Percentiles rank a stretch among this genome's conserved stretches.
These are phyloP conservation scores for Tichodroma muraria DNA, from an alignment of 2,113 vertebrate species.

Conservation along the genomic window DNA sequence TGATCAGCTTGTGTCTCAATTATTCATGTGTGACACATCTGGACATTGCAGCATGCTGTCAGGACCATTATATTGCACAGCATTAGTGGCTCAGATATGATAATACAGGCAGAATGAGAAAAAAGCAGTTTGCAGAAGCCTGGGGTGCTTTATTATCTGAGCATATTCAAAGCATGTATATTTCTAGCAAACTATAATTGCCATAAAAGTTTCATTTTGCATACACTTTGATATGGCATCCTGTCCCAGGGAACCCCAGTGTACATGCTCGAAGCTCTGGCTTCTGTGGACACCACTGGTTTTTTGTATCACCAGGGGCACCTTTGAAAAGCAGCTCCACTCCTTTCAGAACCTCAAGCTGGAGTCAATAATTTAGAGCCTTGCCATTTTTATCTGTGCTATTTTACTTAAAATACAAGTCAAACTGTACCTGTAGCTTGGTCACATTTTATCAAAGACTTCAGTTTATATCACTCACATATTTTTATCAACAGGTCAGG, in stretches of 20 bases:
- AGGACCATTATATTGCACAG: not conserved
- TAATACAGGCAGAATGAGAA: not conserved
- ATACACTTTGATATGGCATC: not conserved
- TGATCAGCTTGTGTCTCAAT: constrained; percentile 19
- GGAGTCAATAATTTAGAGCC: not conserved
- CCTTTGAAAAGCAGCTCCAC: not conserved
- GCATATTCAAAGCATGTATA: not conserved
- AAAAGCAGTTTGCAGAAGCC: not conserved
- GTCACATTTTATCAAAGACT: not conserved
- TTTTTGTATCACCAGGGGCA: not conserved
- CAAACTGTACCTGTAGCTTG: not conserved
- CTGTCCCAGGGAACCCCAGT: not conserved
- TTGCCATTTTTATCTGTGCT: not conserved
- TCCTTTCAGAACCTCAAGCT: not conserved
- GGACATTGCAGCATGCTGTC: not conserved
- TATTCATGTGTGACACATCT: not conserved
- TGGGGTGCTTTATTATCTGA: not conserved
- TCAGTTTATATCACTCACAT: not conserved
- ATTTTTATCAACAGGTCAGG: not conserved
- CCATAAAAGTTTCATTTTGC: not conserved
- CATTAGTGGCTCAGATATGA: not conserved
- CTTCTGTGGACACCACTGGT: not conserved
- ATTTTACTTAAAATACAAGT: not conserved
- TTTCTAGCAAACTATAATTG: not conserved
- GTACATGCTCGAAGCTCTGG: not conserved